phyloP scores from a whole-genome alignment of 1,140 invertebrate species.

The Plodia interpunctella region DNA sequence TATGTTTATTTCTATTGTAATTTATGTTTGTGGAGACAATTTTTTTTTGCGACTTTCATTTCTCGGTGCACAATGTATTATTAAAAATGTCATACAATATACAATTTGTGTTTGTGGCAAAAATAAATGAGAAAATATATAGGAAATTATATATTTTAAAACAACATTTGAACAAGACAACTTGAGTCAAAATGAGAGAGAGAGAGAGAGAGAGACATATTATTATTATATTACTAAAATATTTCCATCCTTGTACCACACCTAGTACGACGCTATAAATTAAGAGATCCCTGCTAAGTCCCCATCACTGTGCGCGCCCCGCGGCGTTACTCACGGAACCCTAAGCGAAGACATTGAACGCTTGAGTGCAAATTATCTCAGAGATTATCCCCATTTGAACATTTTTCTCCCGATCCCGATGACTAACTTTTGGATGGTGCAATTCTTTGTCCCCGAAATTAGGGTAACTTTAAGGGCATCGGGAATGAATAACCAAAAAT shows the following conservation, averaged over 20 bases:
- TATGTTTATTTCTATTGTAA: no score
- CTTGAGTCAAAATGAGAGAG: no score
- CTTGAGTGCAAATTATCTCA: constrained; percentile 67
- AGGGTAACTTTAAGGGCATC: not conserved
- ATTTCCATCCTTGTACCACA: constrained; percentile 16
- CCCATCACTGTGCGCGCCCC: constrained; percentile 65
- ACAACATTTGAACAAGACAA: no score
- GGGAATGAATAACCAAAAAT: no score
- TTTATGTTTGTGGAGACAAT: no score
- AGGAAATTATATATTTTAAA: no score
- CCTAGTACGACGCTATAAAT: constrained; percentile 62
- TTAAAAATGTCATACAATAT: no score
- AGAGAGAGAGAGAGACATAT: no score
- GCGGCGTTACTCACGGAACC: constrained; percentile 55
- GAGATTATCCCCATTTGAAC: constrained; percentile 55
- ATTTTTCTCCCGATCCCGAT: constrained; percentile 53
- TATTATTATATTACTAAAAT: not conserved
- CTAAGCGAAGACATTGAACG: constrained; percentile 54
- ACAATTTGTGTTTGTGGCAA: no score
- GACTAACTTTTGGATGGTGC: constrained; percentile 32
- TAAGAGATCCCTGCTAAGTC: constrained; percentile 75
- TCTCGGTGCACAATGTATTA: no score
- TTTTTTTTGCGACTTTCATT: no score
- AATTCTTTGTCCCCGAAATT: not conserved
- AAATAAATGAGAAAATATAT: no score